Base-by-base conservation (phyloP, 2,888 invertebrate species). In the Tolmerus cingulatus region DNA sequence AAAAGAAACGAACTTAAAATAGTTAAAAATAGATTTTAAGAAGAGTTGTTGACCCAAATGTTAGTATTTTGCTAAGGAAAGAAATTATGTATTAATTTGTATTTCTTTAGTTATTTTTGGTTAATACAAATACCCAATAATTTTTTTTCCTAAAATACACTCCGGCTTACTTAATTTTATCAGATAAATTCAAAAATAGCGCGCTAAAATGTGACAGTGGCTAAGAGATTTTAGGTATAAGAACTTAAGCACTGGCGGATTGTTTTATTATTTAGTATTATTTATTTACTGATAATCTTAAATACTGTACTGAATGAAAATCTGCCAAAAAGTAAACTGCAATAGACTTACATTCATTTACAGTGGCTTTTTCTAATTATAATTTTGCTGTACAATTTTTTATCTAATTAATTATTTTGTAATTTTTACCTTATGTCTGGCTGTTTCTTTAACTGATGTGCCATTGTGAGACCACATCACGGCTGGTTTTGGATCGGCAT, bases 401-500 rank as follows among this genome's bases (percentile, higher is more conserved):
- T 34, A 34, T 0, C 34, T 34, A 7, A 34, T 34, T 34, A 34
- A 7, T 34, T 27, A 23, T 66, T 9, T 66, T 34, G 19, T 55
- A 86, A 78, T 43, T 34, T 86, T 89, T 91, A 98, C 98, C 96
- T 97, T 97, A 93, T 97, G 97, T 92, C 98, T 96, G 90, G 96
- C 92, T 90, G 96, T 95, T 92, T 96, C 96, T 91, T 95, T 95
- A 90, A 98, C 97, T 90, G 95, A 94, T 90, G 94, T 95, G 88
- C 96, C 96, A 93, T 97, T 97, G 93, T 98, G 98, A 93, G 96
- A 97, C 98, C 98, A 98, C 90, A 95, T 94, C 89, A 98, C 97
- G 90, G 95, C 95, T 90, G 98, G 98, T 91, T 96, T 95, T 88
- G 98, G 98, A 93, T 98, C 98, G 90, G 98, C 98, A 91, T 97